A percentile compares a stretch with the other conserved stretches of the same genome.
phyloP scores from a whole-genome alignment of 2,888 invertebrate genomes.

The Harmothoe impar region DNA sequence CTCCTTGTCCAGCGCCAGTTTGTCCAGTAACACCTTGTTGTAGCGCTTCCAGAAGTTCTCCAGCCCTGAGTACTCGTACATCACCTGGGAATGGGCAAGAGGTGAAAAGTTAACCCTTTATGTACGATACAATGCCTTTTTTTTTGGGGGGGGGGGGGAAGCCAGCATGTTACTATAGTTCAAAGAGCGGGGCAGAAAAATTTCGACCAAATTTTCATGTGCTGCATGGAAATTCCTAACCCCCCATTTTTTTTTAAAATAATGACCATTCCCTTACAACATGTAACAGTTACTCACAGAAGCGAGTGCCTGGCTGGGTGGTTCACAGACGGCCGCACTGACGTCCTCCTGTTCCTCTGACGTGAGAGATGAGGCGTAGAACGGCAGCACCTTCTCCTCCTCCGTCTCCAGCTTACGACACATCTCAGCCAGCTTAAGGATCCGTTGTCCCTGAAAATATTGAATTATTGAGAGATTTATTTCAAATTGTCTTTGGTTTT shows the following conservation, averaged over 20 bases:
- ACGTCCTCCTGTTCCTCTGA: constrained; percentile 82
- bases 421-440: constrained; percentile 82
- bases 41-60: constrained; percentile 89
- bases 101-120: no score
- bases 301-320: constrained; percentile 79
- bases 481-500: no score
- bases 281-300: constrained; percentile 74
- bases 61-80: constrained; percentile 84
- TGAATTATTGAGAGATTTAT: no score
- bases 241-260: no score
- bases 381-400: constrained; percentile 84
- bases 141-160: no score
- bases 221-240: no score
- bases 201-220: no score
- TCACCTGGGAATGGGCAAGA: no score
- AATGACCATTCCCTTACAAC: no score
- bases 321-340: constrained; percentile 78
- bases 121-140: no score
- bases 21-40: constrained; percentile 86
- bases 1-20: constrained; percentile 84
- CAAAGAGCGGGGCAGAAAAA: no score
- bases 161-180: no score
- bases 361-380: constrained; percentile 82
- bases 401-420: constrained; percentile 83
- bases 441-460: constrained; percentile 77